phyloP scores from a whole-genome alignment of 2,113 vertebrate genomes.

The Romanogobio albipinnatus region DNA sequence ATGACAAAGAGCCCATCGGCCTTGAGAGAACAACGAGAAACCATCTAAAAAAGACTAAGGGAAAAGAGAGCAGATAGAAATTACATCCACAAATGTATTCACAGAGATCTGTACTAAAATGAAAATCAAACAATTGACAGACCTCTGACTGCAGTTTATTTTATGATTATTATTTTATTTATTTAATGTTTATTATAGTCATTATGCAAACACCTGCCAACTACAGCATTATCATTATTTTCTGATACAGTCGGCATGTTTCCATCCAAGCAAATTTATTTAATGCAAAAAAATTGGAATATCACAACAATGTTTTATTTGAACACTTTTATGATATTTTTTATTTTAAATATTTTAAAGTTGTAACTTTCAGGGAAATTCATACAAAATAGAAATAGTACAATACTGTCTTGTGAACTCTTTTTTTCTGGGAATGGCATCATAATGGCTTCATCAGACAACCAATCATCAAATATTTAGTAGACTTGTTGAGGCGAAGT shows the following conservation, averaged over 20 bases:
- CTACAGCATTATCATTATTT: background rate
- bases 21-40: slow-evolving; percentile 59
- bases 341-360: too few relatives aligned
- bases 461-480: background rate
- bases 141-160: background rate
- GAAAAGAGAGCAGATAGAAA: slow-evolving; percentile 2
- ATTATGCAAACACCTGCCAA: slow-evolving; percentile 2
- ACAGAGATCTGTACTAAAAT: slow-evolving; percentile 14
- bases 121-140: background rate
- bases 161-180: background rate
- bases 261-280: too few relatives aligned
- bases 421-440: background rate
- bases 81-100: background rate
- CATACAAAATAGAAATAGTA: too few relatives aligned
- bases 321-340: too few relatives aligned
- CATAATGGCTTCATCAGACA: background rate
- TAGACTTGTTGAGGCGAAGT: background rate
- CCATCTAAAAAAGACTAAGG: slow-evolving; percentile 6
- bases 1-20: slow-evolving; percentile 56
- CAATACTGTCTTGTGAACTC: background rate
- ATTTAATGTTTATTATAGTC: slow-evolving; percentile 14
- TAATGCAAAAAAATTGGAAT: too few relatives aligned
- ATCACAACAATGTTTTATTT: too few relatives aligned
- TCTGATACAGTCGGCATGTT: background rate
- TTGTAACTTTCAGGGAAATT: too few relatives aligned